Conservation (phyloP, 2,113 vertebrate genomes). For the Zosterops lateralis region DNA sequence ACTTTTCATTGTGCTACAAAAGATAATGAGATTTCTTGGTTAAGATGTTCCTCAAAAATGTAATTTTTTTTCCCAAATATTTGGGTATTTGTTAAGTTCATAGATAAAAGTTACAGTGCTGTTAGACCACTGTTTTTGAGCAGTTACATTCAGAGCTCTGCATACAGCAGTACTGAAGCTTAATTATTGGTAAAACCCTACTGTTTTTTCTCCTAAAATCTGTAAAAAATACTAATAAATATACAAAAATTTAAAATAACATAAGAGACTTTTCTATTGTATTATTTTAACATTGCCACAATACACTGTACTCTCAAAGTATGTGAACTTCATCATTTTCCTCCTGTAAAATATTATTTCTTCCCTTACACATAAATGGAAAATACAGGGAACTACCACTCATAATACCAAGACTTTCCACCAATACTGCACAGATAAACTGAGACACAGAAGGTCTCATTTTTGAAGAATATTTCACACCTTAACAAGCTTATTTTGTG, state of each 20-base stretch:
- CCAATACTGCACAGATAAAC: neutral
- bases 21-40: neutral
- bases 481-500: neutral
- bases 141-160: neutral
- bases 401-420: neutral
- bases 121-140: neutral
- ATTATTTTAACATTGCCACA: neutral
- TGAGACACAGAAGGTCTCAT: neutral
- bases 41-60: neutral
- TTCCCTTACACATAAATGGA: neutral
- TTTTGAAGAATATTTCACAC: neutral
- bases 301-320: neutral
- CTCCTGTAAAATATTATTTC: neutral
- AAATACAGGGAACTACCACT: neutral
- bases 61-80: neutral
- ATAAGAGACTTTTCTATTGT: neutral
- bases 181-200: neutral
- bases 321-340: neutral
- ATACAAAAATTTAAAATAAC: neutral
- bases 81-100: neutral
- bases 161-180: neutral
- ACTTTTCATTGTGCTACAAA: neutral
- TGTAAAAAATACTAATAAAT: neutral
- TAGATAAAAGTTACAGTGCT: neutral
- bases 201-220: rapidly evolving